Conservation (phyloP, 2,888 invertebrate species). For the Antheraea yamamai region DNA sequence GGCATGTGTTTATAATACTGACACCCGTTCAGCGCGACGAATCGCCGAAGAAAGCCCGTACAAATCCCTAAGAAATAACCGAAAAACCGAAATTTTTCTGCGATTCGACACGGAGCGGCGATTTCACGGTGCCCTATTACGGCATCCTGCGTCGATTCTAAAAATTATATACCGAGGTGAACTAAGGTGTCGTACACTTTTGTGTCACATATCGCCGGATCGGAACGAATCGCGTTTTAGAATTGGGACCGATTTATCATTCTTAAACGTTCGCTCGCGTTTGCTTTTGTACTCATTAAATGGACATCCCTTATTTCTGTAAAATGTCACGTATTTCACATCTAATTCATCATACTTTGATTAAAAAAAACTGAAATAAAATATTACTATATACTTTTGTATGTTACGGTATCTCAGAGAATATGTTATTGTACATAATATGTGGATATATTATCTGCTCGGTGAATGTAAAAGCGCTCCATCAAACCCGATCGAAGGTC, state of each 20-base stretch:
- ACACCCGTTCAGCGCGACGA: conserved; percentile 78
- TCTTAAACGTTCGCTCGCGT: conserved; percentile 68
- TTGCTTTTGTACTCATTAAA: conserved; percentile 62
- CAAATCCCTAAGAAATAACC: conserved; percentile 82
- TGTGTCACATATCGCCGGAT: conserved; percentile 58
- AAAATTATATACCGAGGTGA: conserved; percentile 34
- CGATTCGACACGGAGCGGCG: conserved; percentile 73
- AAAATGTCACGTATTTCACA: conserved; percentile 69
- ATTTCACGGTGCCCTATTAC: conserved; percentile 78
- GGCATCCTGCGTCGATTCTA: conserved; percentile 31
- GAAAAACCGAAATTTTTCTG: conserved; percentile 83
- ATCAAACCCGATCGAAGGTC: too few relatives aligned
- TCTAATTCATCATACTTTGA: background rate
- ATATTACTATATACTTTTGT: background rate
- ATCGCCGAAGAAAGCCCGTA: conserved; percentile 81
- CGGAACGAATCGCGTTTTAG: conserved; percentile 75
- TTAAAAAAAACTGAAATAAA: background rate
- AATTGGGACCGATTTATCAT: conserved; percentile 76
- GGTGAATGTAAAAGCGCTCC: too few relatives aligned
- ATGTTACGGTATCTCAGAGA: background rate
- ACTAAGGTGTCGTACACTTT: conserved; percentile 65
- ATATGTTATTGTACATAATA: background rate
- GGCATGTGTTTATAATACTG: conserved; percentile 79
- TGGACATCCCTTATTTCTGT: conserved; percentile 69
- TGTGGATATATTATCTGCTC: too few relatives aligned